Conservation (phyloP, 2,113 vertebrate species). For the Podarcis raffonei region DNA sequence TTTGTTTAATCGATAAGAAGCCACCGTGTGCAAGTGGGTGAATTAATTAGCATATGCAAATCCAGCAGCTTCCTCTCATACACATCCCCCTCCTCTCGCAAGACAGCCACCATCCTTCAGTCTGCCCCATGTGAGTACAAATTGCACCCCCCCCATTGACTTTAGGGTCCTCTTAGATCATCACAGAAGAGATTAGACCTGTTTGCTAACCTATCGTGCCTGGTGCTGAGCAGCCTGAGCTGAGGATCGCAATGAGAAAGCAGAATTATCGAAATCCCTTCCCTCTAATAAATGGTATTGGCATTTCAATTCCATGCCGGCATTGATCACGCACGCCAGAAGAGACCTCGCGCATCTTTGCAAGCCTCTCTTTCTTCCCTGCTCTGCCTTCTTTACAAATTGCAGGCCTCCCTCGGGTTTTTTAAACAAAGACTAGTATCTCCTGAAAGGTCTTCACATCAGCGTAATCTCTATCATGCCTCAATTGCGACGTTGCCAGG, state of each 20-base stretch:
- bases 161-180: neutral
- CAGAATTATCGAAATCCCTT: conserved; percentile 14
- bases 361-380: neutral
- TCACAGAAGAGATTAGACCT: neutral
- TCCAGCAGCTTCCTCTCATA: neutral
- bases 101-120: neutral
- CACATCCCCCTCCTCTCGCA: neutral
- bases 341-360: neutral
- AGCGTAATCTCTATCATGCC: neutral
- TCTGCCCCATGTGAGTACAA: neutral
- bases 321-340: neutral
- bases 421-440: neutral
- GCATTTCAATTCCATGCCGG: conserved; percentile 15
- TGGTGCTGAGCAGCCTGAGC: neutral
- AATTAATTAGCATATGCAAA: neutral
- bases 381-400: conserved; percentile 1
- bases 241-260: conserved; percentile 6
- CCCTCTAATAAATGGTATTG: conserved; percentile 22
- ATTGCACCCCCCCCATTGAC: neutral
- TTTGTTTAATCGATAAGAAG: neutral
- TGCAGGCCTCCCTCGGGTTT: neutral
- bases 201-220: neutral
- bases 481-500: neutral
- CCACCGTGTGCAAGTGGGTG: neutral
- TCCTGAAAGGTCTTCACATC: neutral